phyloP scores from a whole-genome alignment of 2,888 invertebrate species.

The Epirrhoe tristata region DNA sequence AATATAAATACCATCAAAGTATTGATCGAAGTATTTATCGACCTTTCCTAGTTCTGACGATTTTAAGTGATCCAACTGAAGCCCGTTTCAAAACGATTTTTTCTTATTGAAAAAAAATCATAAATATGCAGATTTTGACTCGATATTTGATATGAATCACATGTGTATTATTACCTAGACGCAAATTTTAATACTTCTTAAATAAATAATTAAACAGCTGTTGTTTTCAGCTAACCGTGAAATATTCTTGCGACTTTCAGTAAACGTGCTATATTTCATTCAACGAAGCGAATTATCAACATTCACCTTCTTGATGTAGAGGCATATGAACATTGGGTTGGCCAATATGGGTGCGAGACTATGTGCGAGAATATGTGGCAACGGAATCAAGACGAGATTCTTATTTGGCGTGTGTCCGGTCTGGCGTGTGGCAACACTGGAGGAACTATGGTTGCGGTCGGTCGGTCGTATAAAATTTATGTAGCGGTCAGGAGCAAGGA shows the following conservation, averaged over 20 bases:
- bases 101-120: too few relatives aligned
- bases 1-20: neutral
- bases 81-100: too few relatives aligned
- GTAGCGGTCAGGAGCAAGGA: neutral
- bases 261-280: neutral
- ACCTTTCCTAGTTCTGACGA: too few relatives aligned
- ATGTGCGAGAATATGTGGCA: neutral
- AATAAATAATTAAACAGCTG: too few relatives aligned
- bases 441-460: slow-evolving; percentile 26
- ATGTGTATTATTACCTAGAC: too few relatives aligned
- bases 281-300: neutral
- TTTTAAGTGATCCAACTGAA: too few relatives aligned
- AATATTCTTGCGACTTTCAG: neutral
- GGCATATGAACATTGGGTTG: neutral
- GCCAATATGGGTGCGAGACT: slow-evolving; percentile 8
- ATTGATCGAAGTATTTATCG: too few relatives aligned
- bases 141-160: too few relatives aligned
- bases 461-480: neutral
- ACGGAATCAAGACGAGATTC: slow-evolving; percentile 24
- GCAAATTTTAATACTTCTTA: too few relatives aligned
- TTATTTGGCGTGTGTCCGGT: slow-evolving; percentile 36
- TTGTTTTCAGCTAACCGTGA: neutral
- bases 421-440: slow-evolving; percentile 30
- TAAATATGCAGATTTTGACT: too few relatives aligned
- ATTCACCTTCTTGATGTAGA: neutral